Evolutionary conservation across 2,888 invertebrate genomes (phyloP).

Genomic region (Agelastica alni): DNA sequence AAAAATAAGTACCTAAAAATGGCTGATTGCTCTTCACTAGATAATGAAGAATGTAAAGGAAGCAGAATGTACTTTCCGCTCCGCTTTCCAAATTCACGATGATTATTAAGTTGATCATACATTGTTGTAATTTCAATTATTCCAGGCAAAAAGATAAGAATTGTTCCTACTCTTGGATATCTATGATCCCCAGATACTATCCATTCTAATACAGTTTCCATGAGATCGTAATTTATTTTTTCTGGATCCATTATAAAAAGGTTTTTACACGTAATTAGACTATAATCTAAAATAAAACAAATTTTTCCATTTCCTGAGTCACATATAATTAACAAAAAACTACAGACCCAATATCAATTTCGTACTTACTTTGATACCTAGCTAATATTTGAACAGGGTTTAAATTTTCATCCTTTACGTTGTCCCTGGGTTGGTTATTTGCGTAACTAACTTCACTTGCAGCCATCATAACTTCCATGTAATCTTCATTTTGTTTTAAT

Average conservation of each 20-base stretch:
- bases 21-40: conserved; percentile 80
- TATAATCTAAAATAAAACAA: conserved; percentile 60
- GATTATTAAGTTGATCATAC: conserved; percentile 69
- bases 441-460: conserved; percentile 52
- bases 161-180: conserved; percentile 73
- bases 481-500: conserved; percentile 59
- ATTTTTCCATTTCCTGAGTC: too few species aligned
- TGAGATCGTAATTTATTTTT: conserved; percentile 76
- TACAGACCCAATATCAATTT: too few species aligned
- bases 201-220: conserved; percentile 72
- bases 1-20: conserved; percentile 65
- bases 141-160: conserved; percentile 79
- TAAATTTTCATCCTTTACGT: conserved; percentile 73
- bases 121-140: conserved; percentile 76
- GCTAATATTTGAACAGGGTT: conserved; percentile 68
- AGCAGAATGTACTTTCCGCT: conserved; percentile 71
- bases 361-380: conserved; percentile 63
- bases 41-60: conserved; percentile 84
- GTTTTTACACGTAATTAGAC: conserved; percentile 70
- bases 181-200: conserved; percentile 72
- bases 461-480: conserved; percentile 66
- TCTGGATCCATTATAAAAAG: conserved; percentile 77
- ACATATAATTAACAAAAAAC: too few species aligned
- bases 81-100: conserved; percentile 66
- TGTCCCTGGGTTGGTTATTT: conserved; percentile 61